Evolutionary conservation across 1,140 invertebrate species (phyloP).

Genomic region (Hyposmocoma kahamanoa): DNA sequence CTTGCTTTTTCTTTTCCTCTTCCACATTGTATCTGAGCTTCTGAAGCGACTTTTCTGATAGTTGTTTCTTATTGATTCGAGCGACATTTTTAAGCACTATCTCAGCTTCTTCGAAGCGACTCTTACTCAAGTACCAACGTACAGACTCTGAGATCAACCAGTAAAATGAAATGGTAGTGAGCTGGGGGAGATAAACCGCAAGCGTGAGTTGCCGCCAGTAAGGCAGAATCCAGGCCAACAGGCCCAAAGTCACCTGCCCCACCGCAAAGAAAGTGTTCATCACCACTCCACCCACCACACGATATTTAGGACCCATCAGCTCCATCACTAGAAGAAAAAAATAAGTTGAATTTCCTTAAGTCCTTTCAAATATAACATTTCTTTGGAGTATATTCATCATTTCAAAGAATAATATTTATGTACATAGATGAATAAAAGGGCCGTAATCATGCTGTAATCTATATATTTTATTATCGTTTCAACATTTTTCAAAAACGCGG

Average conservation of each 20-base stretch:
- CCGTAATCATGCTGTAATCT: no score
- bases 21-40: slow-evolving; percentile 34
- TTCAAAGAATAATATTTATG: no score
- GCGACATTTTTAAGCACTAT: slow-evolving; percentile 77
- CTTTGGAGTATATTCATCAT: no score
- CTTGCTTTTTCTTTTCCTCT: slow-evolving; percentile 34
- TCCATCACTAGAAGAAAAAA: slow-evolving; percentile 77
- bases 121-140: slow-evolving; percentile 86
- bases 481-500: no score
- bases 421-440: no score
- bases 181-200: slow-evolving; percentile 78
- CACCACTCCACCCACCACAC: slow-evolving; percentile 81
- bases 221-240: slow-evolving; percentile 79
- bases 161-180: slow-evolving; percentile 78
- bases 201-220: slow-evolving; percentile 82
- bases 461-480: no score
- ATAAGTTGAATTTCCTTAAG: no score
- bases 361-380: no score
- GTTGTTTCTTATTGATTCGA: slow-evolving; percentile 75
- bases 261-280: slow-evolving; percentile 81
- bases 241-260: slow-evolving; percentile 79
- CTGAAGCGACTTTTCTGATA: slow-evolving; percentile 73
- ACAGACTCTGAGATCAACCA: slow-evolving; percentile 79
- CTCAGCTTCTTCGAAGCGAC: slow-evolving; percentile 78
- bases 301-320: slow-evolving; percentile 80